These are phyloP conservation scores for Peromyscus polionotus DNA, from an alignment of 2,113 vertebrate genomes.

Conservation along the genomic window DNA sequence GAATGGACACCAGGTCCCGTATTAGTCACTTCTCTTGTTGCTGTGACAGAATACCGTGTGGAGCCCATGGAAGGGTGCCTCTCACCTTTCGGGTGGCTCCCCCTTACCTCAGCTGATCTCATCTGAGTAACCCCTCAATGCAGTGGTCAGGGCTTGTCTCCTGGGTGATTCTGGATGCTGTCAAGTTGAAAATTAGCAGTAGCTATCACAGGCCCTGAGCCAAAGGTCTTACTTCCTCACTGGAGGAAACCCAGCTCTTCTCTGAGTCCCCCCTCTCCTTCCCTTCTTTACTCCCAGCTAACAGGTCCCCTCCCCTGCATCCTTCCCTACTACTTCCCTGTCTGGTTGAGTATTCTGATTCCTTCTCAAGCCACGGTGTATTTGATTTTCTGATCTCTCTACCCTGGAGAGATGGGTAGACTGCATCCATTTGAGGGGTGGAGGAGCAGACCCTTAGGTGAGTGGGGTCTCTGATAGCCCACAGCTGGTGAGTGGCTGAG, in stretches of 20 bases:
- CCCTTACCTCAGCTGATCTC: background rate
- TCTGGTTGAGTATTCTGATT: too few relatives aligned
- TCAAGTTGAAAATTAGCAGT: too few relatives aligned
- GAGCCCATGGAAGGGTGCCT: background rate
- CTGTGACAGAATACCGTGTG: background rate
- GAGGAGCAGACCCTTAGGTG: too few relatives aligned
- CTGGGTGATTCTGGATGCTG: background rate
- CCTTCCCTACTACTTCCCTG: rapidly evolving
- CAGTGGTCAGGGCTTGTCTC: background rate
- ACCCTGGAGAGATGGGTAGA: background rate
- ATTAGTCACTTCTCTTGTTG: background rate
- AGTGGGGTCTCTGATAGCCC: background rate
- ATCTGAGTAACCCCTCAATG: background rate
- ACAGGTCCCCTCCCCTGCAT: background rate
- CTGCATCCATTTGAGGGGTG: background rate
- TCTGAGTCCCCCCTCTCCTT: background rate
- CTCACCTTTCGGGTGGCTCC: background rate
- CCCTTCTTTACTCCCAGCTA: background rate
- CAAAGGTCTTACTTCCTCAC: background rate
- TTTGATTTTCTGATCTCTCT: background rate
- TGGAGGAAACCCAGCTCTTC: background rate
- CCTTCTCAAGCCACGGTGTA: rapidly evolving
- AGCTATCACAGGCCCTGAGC: background rate
- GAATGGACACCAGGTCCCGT: background rate
- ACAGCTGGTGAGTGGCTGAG: background rate